These are phyloP conservation scores for Teleiodes luculella DNA, from an alignment of 2,888 invertebrate genomes.

Conservation along the genomic window DNA sequence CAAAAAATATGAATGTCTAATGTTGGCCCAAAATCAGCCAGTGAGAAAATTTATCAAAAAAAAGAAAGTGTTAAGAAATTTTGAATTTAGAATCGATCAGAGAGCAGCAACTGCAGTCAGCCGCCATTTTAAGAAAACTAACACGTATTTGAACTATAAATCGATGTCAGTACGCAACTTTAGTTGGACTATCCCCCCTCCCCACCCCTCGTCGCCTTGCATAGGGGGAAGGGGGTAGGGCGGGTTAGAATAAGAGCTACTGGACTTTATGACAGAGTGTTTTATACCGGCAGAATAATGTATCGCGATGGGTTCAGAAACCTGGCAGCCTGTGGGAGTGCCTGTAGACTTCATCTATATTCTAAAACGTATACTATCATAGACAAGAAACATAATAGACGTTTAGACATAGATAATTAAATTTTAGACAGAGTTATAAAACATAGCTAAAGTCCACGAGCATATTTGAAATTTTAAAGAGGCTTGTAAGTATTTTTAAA, in stretches of 20 bases:
- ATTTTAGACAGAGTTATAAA: too few relatives aligned
- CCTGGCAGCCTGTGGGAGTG: too few relatives aligned
- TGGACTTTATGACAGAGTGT: neutral
- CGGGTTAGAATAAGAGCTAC: neutral
- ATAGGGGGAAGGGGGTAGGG: neutral
- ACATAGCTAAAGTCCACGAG: too few relatives aligned
- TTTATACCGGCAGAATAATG: slow-evolving; percentile 10
- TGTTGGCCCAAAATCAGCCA: neutral
- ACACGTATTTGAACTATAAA: slow-evolving; percentile 54
- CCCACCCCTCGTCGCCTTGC: neutral
- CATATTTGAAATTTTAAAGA: too few relatives aligned
- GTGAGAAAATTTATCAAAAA: neutral
- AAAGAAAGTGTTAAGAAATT: slow-evolving; percentile 1
- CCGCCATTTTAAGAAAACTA: slow-evolving; percentile 21
- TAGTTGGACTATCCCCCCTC: slow-evolving; percentile 6
- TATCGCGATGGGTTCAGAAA: neutral
- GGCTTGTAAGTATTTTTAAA: too few relatives aligned
- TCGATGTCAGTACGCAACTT: slow-evolving; percentile 39
- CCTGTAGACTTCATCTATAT: too few relatives aligned
- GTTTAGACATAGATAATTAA: too few relatives aligned
- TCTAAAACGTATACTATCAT: too few relatives aligned
- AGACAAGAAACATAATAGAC: too few relatives aligned
- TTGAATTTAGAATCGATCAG: slow-evolving; percentile 6
- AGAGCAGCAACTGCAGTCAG: slow-evolving; percentile 1
- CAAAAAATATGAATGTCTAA: neutral